These are phyloP conservation scores for Heliconius hortense DNA, from an alignment of 2,888 invertebrate species.

Conservation along the genomic window DNA sequence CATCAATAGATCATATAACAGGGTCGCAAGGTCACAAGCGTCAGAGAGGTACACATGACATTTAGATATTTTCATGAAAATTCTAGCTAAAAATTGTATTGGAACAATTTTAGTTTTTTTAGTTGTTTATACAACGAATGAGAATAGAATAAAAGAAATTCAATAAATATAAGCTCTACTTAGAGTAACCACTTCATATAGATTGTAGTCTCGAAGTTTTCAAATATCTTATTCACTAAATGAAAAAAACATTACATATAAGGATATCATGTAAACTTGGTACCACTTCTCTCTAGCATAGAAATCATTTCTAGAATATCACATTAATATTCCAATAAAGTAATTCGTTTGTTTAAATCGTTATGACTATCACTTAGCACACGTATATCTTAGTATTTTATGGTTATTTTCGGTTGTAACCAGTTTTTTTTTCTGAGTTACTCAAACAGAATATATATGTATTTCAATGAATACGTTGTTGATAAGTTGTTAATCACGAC, in stretches of 20 bases:
- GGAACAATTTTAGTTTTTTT: too few species aligned
- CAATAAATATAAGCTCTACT: neutral
- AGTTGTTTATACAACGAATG: too few species aligned
- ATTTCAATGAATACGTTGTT: slow-evolving; percentile 14
- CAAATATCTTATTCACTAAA: neutral
- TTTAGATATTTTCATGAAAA: neutral
- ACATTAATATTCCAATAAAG: slow-evolving; percentile 12
- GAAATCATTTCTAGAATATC: neutral
- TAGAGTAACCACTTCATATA: too few species aligned
- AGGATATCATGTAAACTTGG: neutral
- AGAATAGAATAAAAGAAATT: neutral
- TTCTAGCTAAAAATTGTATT: neutral
- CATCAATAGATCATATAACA: neutral
- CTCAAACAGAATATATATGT: slow-evolving; percentile 10
- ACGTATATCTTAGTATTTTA: slow-evolving; percentile 14
- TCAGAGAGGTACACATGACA: neutral
- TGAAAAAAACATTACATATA: neutral
- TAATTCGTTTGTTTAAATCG: slow-evolving; percentile 18
- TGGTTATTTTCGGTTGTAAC: slow-evolving; percentile 32
- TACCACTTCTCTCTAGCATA: neutral
- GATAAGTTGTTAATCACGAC: slow-evolving; percentile 42
- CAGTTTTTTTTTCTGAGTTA: slow-evolving; percentile 26
- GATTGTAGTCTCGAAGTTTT: neutral
- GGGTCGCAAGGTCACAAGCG: neutral
- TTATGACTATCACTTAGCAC: neutral